Conservation (phyloP, 2,888 invertebrate species). For the Dynastes maya region DNA sequence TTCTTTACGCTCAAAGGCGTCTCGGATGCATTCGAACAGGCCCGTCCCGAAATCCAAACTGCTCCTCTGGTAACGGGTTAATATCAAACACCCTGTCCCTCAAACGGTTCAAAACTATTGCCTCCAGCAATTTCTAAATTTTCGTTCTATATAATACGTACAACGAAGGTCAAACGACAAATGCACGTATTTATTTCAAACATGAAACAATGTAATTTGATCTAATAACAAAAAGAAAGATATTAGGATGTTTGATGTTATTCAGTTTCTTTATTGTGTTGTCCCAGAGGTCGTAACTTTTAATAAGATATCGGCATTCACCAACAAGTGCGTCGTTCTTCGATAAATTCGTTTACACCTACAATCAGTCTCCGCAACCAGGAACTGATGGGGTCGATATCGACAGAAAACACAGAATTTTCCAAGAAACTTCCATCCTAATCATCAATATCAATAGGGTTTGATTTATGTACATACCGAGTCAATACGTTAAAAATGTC, state of each 20-base stretch:
- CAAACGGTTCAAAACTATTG: too few relatives aligned
- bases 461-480: not conserved
- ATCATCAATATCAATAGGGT: conserved; percentile 14
- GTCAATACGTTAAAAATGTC: not conserved
- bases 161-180: too few relatives aligned
- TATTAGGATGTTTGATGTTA: conserved; percentile 42
- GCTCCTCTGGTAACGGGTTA: too few relatives aligned
- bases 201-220: conserved; percentile 30
- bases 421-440: conserved; percentile 8
- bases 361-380: conserved; percentile 13
- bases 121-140: too few relatives aligned
- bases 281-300: conserved; percentile 56
- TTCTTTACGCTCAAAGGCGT: too few relatives aligned
- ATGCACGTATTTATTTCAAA: too few relatives aligned
- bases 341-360: conserved; percentile 44
- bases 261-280: conserved; percentile 52
- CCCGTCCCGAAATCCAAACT: too few relatives aligned
- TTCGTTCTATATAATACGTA: too few relatives aligned
- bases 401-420: not conserved
- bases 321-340: conserved; percentile 48
- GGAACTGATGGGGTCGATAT: conserved; percentile 9
- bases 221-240: not conserved
- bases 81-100: too few relatives aligned
- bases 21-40: too few relatives aligned
- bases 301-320: conserved; percentile 52